Conservation (phyloP, 2,888 invertebrate genomes). For the Dioctria rufipes region DNA sequence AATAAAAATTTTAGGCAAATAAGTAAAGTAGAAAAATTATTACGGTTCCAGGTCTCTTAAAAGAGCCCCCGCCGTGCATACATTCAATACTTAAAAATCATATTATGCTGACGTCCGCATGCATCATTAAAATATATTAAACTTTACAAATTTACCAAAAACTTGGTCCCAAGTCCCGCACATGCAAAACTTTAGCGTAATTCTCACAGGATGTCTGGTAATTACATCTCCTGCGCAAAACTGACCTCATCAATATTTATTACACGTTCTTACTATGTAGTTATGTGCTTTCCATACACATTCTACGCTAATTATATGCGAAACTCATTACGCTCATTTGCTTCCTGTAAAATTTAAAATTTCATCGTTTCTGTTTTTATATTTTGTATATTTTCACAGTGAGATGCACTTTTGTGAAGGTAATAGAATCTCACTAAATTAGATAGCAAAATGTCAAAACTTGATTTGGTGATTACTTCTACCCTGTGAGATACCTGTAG, state of each 20-base stretch:
- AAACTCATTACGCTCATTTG: background rate
- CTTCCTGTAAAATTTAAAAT: constrained; percentile 5
- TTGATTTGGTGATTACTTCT: constrained; percentile 68
- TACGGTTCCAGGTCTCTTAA: background rate
- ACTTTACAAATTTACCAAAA: constrained; percentile 37
- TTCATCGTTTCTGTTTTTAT: background rate
- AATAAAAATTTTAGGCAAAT: background rate
- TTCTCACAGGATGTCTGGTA: background rate
- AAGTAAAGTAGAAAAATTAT: constrained; percentile 20
- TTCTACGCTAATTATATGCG: constrained; percentile 23
- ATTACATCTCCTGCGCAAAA: constrained; percentile 34
- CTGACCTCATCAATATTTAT: constrained; percentile 45
- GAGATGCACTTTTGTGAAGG: background rate
- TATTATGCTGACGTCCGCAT: constrained; percentile 1
- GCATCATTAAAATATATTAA: constrained; percentile 39
- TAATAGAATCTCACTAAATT: constrained; percentile 6
- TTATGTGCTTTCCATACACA: constrained; percentile 10
- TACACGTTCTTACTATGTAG: background rate
- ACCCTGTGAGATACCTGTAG: constrained; percentile 99
- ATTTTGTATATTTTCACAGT: background rate
- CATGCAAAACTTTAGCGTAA: constrained; percentile 3
- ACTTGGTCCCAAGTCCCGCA: background rate
- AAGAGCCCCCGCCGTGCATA: background rate
- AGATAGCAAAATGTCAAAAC: background rate
- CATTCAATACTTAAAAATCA: background rate